phyloP scores from a whole-genome alignment of 1,140 invertebrate genomes.

The Theocolax elegans region DNA sequence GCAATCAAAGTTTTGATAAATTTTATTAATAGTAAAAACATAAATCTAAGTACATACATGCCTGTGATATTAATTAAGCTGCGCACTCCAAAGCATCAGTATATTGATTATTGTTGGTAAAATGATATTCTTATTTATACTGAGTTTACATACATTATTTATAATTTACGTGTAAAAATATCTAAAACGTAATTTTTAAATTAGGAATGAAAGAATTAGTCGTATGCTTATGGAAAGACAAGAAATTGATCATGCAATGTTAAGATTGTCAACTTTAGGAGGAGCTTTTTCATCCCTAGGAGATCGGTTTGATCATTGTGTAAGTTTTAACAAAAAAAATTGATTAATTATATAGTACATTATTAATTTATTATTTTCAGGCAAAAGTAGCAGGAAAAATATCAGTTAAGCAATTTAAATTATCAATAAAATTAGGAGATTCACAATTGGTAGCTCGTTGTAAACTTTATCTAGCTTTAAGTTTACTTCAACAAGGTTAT shows the following conservation, averaged over 20 bases:
- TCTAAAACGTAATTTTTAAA: constrained; percentile 33
- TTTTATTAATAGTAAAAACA: constrained; percentile 20
- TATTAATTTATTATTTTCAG: constrained; percentile 65
- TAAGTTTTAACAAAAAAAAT: constrained; percentile 68
- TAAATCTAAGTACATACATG: neutral
- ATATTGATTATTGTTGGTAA: constrained; percentile 78
- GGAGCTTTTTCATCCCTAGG: constrained; percentile 94
- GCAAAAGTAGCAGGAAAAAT: constrained; percentile 88
- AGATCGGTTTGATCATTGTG: constrained; percentile 83
- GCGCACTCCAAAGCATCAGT: constrained; percentile 68
- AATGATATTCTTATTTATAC: no score
- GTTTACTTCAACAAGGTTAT: constrained; percentile 83
- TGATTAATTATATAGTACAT: neutral
- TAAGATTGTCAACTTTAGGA: constrained; percentile 95
- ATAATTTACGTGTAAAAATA: constrained; percentile 10
- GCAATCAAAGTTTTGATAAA: constrained; percentile 43
- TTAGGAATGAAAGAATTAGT: constrained; percentile 61
- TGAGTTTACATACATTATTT: constrained; percentile 36
- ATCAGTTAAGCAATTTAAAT: constrained; percentile 81
- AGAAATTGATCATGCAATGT: constrained; percentile 87
- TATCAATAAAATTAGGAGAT: constrained; percentile 84
- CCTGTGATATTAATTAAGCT: constrained; percentile 54
- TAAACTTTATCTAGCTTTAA: constrained; percentile 86
- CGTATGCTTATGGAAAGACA: constrained; percentile 72
- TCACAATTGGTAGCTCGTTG: constrained; percentile 82